phyloP scores from a whole-genome alignment of 2,888 invertebrate genomes.

The Agonopterix arenella region DNA sequence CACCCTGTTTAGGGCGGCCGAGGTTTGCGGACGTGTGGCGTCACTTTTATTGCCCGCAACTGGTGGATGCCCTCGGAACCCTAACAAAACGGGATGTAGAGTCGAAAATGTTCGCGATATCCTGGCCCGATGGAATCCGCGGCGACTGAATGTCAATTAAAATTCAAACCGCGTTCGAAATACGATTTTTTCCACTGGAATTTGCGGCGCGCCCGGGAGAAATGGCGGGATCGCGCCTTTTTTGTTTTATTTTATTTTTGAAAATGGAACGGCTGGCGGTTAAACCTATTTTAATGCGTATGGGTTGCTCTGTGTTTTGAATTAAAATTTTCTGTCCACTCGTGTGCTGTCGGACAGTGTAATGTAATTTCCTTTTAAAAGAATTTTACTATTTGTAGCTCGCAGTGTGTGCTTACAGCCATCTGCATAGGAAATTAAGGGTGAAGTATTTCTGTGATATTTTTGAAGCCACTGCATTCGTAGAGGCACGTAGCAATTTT shows the following conservation, averaged over 20 bases:
- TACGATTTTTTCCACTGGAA: slow-evolving; percentile 76
- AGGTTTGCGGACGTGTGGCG: slow-evolving; percentile 41
- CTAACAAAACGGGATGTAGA: slow-evolving; percentile 46
- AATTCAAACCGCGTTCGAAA: slow-evolving; percentile 77
- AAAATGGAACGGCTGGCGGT: slow-evolving; percentile 72
- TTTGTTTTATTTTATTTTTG: slow-evolving; percentile 72
- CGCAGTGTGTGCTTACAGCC: slow-evolving; percentile 1
- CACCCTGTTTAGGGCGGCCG: slow-evolving; percentile 14
- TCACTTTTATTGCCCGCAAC: slow-evolving; percentile 51
- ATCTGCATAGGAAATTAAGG: slow-evolving; percentile 9
- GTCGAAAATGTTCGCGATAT: slow-evolving; percentile 56
- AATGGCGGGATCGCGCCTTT: slow-evolving; percentile 71
- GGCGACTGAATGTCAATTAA: slow-evolving; percentile 73
- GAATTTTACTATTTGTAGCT: slow-evolving; percentile 11
- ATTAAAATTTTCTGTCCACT: slow-evolving; percentile 61
- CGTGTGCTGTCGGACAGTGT: slow-evolving; percentile 56
- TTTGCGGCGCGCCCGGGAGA: slow-evolving; percentile 69
- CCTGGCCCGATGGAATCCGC: slow-evolving; percentile 37
- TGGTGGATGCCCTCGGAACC: slow-evolving; percentile 39
- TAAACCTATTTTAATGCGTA: slow-evolving; percentile 75
- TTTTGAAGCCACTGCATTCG: slow-evolving; percentile 3
- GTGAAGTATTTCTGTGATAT: neutral
- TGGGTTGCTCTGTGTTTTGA: slow-evolving; percentile 71
- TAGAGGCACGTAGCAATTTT: slow-evolving; percentile 8
- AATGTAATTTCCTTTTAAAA: slow-evolving; percentile 65